Percentiles rank a stretch among this genome's conserved stretches.
phyloP scores from a whole-genome alignment of 2,888 invertebrate species.

The Metalampra italica region DNA sequence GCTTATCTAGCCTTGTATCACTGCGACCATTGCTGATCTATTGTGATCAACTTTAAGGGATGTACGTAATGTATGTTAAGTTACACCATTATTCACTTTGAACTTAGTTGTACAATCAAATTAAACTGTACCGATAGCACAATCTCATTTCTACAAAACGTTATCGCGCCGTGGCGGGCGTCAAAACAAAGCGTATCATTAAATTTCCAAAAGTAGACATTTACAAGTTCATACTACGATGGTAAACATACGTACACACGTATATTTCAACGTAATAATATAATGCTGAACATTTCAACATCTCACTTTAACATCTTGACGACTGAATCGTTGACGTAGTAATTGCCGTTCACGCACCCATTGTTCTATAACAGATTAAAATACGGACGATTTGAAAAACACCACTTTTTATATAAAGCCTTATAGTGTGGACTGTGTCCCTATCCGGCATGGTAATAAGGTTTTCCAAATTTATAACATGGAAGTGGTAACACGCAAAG shows the following conservation, averaged over 20 bases:
- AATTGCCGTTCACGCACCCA: slow-evolving; percentile 52
- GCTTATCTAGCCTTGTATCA: too few relatives aligned
- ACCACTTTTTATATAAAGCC: slow-evolving; percentile 7
- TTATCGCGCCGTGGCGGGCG: slow-evolving; percentile 7
- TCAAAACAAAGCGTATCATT: slow-evolving; percentile 11
- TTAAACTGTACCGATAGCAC: not conserved
- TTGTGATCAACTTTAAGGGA: too few relatives aligned
- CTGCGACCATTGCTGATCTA: too few relatives aligned
- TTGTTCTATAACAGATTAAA: slow-evolving; percentile 45
- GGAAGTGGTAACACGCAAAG: slow-evolving; percentile 59
- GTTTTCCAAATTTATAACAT: slow-evolving; percentile 52
- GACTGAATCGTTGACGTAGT: slow-evolving; percentile 50
- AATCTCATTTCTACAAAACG: not conserved
- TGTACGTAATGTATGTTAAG: too few relatives aligned
- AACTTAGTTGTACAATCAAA: too few relatives aligned
- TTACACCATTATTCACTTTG: too few relatives aligned
- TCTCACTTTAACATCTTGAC: slow-evolving; percentile 39
- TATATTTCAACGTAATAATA: not conserved
- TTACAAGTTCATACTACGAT: slow-evolving; percentile 26
- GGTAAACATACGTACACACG: slow-evolving; percentile 18
- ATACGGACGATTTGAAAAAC: slow-evolving; percentile 15
- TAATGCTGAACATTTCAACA: slow-evolving; percentile 35
- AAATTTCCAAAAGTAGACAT: slow-evolving; percentile 19
- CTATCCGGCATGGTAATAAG: slow-evolving; percentile 32
- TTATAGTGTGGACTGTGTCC: slow-evolving; percentile 14